Base-by-base conservation (phyloP, 2,113 vertebrate genomes). In the Lipotes vexillifer region DNA sequence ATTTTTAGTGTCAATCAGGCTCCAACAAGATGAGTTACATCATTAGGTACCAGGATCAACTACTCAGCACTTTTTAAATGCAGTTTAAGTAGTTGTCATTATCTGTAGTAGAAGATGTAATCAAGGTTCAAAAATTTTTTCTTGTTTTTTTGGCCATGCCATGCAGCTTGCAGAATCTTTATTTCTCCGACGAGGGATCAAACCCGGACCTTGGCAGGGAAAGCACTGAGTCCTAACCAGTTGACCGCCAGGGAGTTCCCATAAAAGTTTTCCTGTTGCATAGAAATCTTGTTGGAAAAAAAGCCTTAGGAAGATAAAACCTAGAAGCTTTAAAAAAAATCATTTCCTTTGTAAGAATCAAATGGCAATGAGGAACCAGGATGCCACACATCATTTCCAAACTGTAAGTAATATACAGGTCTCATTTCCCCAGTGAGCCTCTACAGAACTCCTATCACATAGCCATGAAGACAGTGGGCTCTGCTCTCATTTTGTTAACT, bases 1-100 rank as follows among this genome's bases (percentile, higher is more conserved):
- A 99, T 98, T 98, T 99, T 99, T 99, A 98, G 98, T 99, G 98
- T 99, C 99, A 98, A 98, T 99, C 99, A 99, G 97, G 88, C 96
- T 97, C 97, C 0, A 90, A 98, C 95, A 96, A 98, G 98, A 98
- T 98, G 98, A 98, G 98, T 98, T 98, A 98, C 98, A 98, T 98
- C 98, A 99, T 99, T 98, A 98, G 97, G 98, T 97, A 93, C 85
- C 89, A 93, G 98, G 99, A 99, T 96, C 97, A 96, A 97, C 98
- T 97, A 99, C 98, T 99, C 99, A 99, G 99, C 99, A 98, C 97
- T 99, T 99, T 98, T 97, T 97, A 98, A 98, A 98, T 88, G 98
- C 98, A 98, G 98, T 98, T 98, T 99, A 99, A 99, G 98, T 97
- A 99, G 98, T 98, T 99, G 98, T 98, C 99, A 99, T 99, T 99